phyloP scores from a whole-genome alignment of 2,113 vertebrate genomes.

The Hydropotes inermis region DNA sequence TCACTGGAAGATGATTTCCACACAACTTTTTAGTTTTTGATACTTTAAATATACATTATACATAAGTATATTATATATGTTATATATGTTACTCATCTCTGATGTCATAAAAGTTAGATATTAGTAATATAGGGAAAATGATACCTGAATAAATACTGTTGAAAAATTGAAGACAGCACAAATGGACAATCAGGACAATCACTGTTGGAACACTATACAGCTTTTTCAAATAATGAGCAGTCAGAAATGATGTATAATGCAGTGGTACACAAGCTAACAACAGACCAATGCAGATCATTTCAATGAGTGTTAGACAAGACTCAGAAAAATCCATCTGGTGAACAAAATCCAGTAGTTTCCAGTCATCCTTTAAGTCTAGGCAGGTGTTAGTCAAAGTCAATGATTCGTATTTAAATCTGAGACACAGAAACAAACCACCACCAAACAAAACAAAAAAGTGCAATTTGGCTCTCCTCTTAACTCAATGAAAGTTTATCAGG shows the following conservation, averaged over 20 bases:
- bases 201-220: constrained; percentile 41
- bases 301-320: constrained; percentile 51
- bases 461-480: neutral
- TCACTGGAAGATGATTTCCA: constrained; percentile 47
- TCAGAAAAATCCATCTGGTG: constrained; percentile 65
- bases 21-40: constrained; percentile 60
- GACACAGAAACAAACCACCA: neutral
- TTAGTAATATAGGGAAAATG: constrained; percentile 71
- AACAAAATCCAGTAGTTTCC: neutral
- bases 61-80: constrained; percentile 32
- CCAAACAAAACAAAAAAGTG: neutral
- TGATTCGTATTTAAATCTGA: constrained; percentile 12
- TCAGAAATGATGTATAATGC: constrained; percentile 69
- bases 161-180: constrained; percentile 71
- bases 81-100: constrained; percentile 64
- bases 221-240: constrained; percentile 62
- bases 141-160: constrained; percentile 71
- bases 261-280: constrained; percentile 65
- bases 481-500: constrained; percentile 42
- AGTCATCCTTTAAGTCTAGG: neutral
- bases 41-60: constrained; percentile 71
- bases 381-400: neutral
- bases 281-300: constrained; percentile 67
- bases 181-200: constrained; percentile 72
- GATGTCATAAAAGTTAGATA: constrained; percentile 65